Evolutionary conservation across 2,113 vertebrate genomes (phyloP).

Genomic region (Mormoops blainvillei): DNA sequence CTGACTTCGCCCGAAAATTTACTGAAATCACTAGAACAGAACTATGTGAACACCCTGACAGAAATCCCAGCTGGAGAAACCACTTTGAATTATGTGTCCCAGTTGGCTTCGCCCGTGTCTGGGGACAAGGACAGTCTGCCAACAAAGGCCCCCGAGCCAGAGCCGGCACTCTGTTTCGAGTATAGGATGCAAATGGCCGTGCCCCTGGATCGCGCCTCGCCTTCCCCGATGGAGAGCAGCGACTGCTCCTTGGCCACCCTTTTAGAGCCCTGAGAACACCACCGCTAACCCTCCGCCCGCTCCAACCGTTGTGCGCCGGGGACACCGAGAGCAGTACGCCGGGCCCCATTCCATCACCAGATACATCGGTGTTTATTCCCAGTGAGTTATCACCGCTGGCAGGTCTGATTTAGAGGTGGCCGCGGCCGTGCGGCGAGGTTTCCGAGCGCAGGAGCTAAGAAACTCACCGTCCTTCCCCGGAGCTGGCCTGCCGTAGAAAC

Average conservation of each 20-base stretch:
- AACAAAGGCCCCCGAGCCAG: background rate
- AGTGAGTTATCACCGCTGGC: background rate
- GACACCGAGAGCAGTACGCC: background rate
- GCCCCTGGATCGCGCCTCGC: background rate
- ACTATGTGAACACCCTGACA: background rate
- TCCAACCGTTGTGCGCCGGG: background rate
- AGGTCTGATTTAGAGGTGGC: background rate
- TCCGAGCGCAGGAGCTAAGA: background rate
- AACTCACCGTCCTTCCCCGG: background rate
- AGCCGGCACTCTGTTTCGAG: background rate
- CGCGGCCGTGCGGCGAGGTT: background rate
- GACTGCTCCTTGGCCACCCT: background rate
- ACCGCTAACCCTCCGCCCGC: background rate
- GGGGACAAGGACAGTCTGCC: conserved; percentile 16
- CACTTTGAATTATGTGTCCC: conserved; percentile 72
- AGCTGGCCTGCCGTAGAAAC: background rate
- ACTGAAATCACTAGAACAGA: conserved; percentile 11
- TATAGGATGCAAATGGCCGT: conserved; percentile 47
- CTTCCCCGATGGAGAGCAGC: background rate
- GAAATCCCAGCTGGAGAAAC: conserved; percentile 43
- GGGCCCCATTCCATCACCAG: too few species aligned
- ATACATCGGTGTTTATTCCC: background rate
- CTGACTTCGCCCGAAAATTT: conserved; percentile 62
- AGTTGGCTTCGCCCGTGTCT: conserved; percentile 21
- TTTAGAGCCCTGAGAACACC: background rate